phyloP scores from a whole-genome alignment of 1,140 invertebrate species.

The Littorina saxatilis region DNA sequence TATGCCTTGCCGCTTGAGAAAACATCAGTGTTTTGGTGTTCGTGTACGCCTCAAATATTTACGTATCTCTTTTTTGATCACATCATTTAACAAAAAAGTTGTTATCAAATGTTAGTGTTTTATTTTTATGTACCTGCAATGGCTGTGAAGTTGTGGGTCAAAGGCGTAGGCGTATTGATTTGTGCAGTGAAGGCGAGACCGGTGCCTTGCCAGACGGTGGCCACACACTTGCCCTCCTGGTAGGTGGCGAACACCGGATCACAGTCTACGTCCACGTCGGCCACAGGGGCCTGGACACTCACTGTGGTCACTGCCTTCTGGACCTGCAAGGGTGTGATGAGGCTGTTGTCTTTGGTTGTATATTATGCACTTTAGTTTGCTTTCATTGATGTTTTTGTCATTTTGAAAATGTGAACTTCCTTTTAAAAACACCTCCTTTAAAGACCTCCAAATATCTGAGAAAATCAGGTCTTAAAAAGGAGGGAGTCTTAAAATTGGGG shows the following conservation, averaged over 20 bases:
- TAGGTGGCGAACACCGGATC: slow-evolving; percentile 45
- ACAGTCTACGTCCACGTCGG: slow-evolving; percentile 41
- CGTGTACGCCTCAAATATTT: no score
- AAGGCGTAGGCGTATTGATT: not conserved
- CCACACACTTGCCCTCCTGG: slow-evolving; percentile 47
- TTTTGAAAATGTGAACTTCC: no score
- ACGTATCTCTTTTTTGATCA: no score
- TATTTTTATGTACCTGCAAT: slow-evolving; percentile 12
- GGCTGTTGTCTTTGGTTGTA: not conserved
- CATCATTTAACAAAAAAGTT: no score
- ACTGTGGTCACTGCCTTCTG: slow-evolving; percentile 51
- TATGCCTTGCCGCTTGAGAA: no score
- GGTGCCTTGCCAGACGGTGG: slow-evolving; percentile 44
- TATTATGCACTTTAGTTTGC: not conserved
- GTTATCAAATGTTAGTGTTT: no score
- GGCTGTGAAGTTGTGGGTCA: not conserved
- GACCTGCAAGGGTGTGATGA: not conserved
- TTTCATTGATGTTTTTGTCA: no score
- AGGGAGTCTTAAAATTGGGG: no score
- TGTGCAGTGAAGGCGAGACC: slow-evolving; percentile 37
- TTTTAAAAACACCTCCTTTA: no score
- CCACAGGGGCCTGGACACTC: slow-evolving; percentile 45
- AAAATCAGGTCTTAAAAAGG: no score
- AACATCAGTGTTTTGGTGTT: no score
- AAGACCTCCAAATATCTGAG: no score